phyloP scores from a whole-genome alignment of 2,113 vertebrate species.

The Melanocharis versteri region DNA sequence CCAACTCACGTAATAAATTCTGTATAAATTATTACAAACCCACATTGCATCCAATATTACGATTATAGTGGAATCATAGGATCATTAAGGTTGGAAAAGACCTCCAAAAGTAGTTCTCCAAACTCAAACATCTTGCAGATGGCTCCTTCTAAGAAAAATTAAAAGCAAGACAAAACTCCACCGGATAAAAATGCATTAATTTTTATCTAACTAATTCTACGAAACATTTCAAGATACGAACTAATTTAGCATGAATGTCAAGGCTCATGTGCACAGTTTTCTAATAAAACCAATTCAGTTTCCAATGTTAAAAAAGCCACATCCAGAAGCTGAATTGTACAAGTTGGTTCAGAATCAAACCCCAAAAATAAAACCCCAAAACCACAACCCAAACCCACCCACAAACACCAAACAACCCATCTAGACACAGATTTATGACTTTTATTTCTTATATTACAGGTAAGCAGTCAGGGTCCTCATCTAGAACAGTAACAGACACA shows the following conservation, averaged over 20 bases:
- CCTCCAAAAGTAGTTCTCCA: not conserved
- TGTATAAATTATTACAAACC: not conserved
- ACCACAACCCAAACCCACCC: not conserved
- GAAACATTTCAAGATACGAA: not conserved
- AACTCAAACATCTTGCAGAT: not conserved
- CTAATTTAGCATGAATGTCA: not conserved
- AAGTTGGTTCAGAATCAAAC: not conserved
- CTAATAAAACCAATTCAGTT: not conserved
- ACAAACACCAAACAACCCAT: fast-evolving
- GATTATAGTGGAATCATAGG: not conserved
- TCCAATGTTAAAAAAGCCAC: not conserved
- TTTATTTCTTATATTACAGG: not conserved
- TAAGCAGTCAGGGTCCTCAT: not conserved
- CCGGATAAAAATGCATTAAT: not conserved
- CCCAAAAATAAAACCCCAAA: not conserved
- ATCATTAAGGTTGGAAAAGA: not conserved
- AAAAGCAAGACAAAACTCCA: not conserved
- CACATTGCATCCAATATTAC: fast-evolving
- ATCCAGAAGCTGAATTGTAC: not conserved
- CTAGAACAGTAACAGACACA: not conserved
- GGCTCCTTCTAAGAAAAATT: not conserved
- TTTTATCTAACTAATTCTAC: not conserved
- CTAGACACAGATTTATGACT: not conserved
- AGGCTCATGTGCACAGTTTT: not conserved
- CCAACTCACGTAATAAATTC: not conserved